Conservation (phyloP, 2,113 vertebrate genomes). For the Tachysurus vachellii region DNA sequence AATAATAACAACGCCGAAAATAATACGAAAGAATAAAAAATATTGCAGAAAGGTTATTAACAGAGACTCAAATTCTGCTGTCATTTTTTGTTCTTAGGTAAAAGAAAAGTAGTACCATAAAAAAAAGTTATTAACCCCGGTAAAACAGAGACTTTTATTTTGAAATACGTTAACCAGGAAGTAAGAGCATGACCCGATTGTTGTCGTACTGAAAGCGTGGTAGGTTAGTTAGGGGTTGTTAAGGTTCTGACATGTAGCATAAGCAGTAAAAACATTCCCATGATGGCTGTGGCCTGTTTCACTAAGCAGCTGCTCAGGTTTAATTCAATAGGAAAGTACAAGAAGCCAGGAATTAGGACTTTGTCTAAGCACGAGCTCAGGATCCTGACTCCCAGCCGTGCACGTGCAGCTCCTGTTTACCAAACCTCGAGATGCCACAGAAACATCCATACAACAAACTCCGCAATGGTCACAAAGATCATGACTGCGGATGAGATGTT, state of each 20-base stretch:
- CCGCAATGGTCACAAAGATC: constrained; percentile 55
- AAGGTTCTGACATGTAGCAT: background rate
- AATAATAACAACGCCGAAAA: background rate
- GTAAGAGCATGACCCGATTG: background rate
- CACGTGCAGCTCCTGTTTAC: background rate
- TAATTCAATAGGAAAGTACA: background rate
- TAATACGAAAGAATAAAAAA: too few species aligned
- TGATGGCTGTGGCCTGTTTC: constrained; percentile 24
- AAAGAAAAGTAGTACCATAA: too few species aligned
- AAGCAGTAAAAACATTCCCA: background rate
- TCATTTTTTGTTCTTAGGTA: too few species aligned
- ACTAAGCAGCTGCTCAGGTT: constrained; percentile 1
- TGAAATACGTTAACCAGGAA: constrained; percentile 30
- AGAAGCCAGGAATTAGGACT: background rate
- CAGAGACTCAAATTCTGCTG: too few species aligned
- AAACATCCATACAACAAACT: constrained; percentile 43
- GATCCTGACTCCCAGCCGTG: background rate
- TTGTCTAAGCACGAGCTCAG: background rate
- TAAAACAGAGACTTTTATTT: constrained; percentile 33
- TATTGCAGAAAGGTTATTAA: too few species aligned
- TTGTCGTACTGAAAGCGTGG: constrained; percentile 13
- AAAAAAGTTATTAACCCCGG: too few species aligned
- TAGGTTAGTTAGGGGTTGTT: too few species aligned
- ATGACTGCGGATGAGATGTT: constrained; percentile 70
- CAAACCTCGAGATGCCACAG: background rate